Percentiles rank a stretch among this genome's conserved stretches.
Evolutionary conservation across 2,888 invertebrate genomes (phyloP).

Genomic region (Disparrhopalites patrizii): DNA sequence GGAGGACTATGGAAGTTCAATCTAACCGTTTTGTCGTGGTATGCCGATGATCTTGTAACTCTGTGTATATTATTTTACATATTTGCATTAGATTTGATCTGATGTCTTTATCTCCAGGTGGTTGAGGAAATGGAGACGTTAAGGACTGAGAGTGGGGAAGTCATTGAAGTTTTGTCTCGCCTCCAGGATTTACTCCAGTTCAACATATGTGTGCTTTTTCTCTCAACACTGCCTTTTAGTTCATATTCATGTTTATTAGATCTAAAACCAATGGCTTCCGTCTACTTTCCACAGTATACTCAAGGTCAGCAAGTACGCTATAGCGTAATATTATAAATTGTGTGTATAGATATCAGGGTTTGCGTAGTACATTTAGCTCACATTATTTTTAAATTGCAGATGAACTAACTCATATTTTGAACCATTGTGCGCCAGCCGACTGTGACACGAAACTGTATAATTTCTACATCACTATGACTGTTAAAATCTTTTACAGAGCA

Average conservation of each 20-base stretch:
- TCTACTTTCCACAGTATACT: conserved; percentile 41
- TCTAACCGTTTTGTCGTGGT: too few species aligned
- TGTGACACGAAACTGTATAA: conserved; percentile 59
- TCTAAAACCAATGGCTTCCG: conserved; percentile 25
- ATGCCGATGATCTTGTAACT: too few species aligned
- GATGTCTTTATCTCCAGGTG: not conserved
- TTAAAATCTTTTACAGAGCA: conserved; percentile 77
- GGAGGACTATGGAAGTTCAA: too few species aligned
- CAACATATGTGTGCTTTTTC: conserved; percentile 32
- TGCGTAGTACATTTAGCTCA: too few species aligned
- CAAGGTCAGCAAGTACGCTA: too few species aligned
- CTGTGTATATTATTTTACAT: too few species aligned
- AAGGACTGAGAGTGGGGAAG: conserved; percentile 32
- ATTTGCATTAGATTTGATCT: too few species aligned
- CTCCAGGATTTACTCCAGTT: conserved; percentile 32
- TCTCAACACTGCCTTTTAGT: conserved; percentile 28
- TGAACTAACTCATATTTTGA: conserved; percentile 6
- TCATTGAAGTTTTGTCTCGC: conserved; percentile 31
- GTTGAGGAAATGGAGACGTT: conserved; percentile 35
- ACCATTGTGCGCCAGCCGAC: not conserved
- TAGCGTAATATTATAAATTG: too few species aligned
- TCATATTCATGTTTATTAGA: conserved; percentile 26
- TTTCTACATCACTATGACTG: conserved; percentile 74
- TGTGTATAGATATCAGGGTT: too few species aligned
- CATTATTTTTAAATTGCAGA: conserved; percentile 2